Conservation (phyloP, 2,888 invertebrate species). For the Drosophila paranaensis region DNA sequence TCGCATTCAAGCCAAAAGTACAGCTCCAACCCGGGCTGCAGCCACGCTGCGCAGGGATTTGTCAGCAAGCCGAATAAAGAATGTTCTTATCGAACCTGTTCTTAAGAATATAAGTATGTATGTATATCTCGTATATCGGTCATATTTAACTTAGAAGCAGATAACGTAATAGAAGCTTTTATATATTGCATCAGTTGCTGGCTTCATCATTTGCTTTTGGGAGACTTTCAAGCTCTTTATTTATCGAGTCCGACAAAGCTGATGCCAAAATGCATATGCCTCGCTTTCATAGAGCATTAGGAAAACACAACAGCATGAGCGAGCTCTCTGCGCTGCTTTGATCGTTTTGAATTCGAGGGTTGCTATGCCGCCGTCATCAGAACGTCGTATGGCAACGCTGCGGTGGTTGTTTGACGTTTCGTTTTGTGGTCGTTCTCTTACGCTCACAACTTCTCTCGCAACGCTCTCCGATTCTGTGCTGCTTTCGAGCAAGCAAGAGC, state of each 20-base stretch:
- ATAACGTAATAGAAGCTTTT: too few relatives aligned
- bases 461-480: constrained; percentile 5
- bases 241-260: not conserved
- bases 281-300: constrained; percentile 37
- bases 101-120: too few relatives aligned
- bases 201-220: too few relatives aligned
- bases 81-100: constrained; percentile 39
- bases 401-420: constrained; percentile 74
- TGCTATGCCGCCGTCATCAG: constrained; percentile 35
- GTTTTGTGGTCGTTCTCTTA: constrained; percentile 53
- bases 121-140: not conserved
- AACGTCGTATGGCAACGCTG: constrained; percentile 52
- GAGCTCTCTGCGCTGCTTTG: constrained; percentile 29
- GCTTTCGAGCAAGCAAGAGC: constrained; percentile 11
- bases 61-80: constrained; percentile 34
- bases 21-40: constrained; percentile 66
- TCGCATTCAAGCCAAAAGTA: constrained; percentile 60
- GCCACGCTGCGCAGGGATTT: constrained; percentile 35
- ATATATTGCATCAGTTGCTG: not conserved
- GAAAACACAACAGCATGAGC: constrained; percentile 17
- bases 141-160: not conserved
- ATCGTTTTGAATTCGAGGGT: constrained; percentile 63
- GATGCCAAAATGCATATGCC: not conserved
- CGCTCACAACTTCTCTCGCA: constrained; percentile 11
- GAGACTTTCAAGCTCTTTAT: too few relatives aligned